Evolutionary conservation across 1,140 invertebrate species (phyloP).

Genomic region (Conopomorpha cramerella): DNA sequence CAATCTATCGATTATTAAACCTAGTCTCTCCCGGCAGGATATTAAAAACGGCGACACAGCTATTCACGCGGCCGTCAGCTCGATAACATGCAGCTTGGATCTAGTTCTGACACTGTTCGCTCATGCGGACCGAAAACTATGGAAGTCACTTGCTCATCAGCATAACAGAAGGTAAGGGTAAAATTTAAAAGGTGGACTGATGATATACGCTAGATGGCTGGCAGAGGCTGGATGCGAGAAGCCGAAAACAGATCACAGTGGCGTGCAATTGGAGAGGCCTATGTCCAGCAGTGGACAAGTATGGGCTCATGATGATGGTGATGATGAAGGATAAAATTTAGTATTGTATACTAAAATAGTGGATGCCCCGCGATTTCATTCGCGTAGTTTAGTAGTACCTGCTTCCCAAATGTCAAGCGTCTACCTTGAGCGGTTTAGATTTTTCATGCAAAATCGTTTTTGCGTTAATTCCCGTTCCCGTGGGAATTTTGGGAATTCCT

Average conservation of each 20-base stretch:
- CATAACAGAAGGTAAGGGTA: slow-evolving; percentile 23
- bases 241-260: background rate
- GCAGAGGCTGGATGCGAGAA: background rate
- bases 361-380: no score
- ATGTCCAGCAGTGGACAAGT: background rate
- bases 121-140: slow-evolving; percentile 19
- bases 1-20: no score
- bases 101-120: slow-evolving; percentile 29
- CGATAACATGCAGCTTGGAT: slow-evolving; percentile 18
- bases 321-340: background rate
- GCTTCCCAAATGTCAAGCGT: no score
- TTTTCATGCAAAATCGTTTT: no score
- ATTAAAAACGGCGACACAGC: slow-evolving; percentile 34
- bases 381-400: no score
- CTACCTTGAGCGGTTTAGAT: no score
- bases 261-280: background rate
- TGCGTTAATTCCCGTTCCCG: no score
- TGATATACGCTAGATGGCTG: no score
- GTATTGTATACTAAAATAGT: background rate
- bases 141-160: slow-evolving; percentile 29
- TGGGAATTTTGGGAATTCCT: no score
- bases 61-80: slow-evolving; percentile 33
- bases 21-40: no score
- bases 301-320: background rate
- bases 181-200: background rate